These are phyloP conservation scores for Lepus americanus DNA, from an alignment of 2,113 vertebrate genomes.

Conservation along the genomic window DNA sequence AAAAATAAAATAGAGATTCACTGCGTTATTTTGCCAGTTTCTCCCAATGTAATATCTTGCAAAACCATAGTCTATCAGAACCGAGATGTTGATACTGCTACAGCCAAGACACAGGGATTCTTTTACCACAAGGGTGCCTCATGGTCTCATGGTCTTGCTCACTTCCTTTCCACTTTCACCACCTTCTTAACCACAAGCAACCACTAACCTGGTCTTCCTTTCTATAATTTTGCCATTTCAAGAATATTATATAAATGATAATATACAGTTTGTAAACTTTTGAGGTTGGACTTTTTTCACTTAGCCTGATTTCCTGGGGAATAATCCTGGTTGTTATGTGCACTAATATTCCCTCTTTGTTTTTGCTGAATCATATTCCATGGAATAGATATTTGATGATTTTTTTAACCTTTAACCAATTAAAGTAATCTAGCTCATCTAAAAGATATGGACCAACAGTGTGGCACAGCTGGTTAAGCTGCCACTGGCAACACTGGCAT, in stretches of 20 bases:
- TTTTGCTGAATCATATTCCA: neutral
- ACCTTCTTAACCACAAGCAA: neutral
- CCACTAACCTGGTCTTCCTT: neutral
- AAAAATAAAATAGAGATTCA: neutral
- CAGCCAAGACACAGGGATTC: neutral
- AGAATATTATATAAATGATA: neutral
- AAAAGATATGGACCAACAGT: neutral
- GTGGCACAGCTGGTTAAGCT: too few species aligned
- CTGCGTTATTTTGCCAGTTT: neutral
- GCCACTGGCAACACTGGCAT: too few species aligned
- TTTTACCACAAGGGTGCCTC: neutral
- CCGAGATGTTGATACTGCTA: neutral
- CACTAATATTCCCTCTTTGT: neutral
- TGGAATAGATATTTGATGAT: neutral
- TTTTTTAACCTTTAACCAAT: neutral
- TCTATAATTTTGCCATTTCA: constrained; percentile 25
- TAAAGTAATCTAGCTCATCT: neutral
- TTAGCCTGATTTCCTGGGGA: neutral
- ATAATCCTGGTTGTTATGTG: neutral
- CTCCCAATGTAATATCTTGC: neutral
- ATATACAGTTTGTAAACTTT: neutral
- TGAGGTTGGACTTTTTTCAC: neutral
- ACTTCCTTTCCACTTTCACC: neutral
- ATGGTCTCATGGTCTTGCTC: neutral
- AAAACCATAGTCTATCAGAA: neutral